Evolutionary conservation across 2,113 vertebrate species (phyloP).

Genomic region (Dendrocopos noguchii): DNA sequence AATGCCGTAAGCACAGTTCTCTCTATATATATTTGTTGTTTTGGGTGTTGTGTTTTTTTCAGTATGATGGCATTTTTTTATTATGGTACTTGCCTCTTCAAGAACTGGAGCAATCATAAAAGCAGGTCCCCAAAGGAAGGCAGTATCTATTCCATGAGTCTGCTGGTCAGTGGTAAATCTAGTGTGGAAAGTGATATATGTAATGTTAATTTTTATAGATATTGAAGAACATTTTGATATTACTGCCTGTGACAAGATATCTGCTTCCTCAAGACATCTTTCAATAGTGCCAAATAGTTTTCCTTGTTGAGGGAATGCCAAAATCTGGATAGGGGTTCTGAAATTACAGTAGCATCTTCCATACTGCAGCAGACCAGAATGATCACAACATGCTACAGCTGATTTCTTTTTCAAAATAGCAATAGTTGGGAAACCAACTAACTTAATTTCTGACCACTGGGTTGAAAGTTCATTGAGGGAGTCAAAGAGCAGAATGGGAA

Average conservation of each 20-base stretch:
- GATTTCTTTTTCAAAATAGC: not conserved
- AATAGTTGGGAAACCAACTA: not conserved
- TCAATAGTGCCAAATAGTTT: not conserved
- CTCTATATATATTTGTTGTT: not conserved
- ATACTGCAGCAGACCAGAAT: not conserved
- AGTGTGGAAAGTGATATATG: not conserved
- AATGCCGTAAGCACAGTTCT: not conserved
- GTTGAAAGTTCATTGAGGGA: not conserved
- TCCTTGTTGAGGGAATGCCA: not conserved
- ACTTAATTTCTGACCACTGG: not conserved
- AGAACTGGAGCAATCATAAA: slow-evolving; percentile 66
- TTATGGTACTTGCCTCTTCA: slow-evolving; percentile 52
- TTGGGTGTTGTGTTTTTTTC: not conserved
- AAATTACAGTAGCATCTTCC: not conserved
- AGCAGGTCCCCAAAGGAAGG: slow-evolving; percentile 70
- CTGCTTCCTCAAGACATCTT: not conserved
- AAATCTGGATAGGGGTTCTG: not conserved
- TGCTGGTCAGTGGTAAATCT: slow-evolving; percentile 63
- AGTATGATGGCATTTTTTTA: slow-evolving; percentile 25
- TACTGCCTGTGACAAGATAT: not conserved
- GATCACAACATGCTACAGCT: not conserved
- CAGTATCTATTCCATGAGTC: slow-evolving; percentile 62
- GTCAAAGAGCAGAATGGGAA: not conserved
- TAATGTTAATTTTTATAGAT: not conserved
- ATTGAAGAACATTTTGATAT: not conserved